phyloP scores from a whole-genome alignment of 30 jellyfish, hydroid and myxozoan species.

The Hydractinia symbiolongicarpus region DNA sequence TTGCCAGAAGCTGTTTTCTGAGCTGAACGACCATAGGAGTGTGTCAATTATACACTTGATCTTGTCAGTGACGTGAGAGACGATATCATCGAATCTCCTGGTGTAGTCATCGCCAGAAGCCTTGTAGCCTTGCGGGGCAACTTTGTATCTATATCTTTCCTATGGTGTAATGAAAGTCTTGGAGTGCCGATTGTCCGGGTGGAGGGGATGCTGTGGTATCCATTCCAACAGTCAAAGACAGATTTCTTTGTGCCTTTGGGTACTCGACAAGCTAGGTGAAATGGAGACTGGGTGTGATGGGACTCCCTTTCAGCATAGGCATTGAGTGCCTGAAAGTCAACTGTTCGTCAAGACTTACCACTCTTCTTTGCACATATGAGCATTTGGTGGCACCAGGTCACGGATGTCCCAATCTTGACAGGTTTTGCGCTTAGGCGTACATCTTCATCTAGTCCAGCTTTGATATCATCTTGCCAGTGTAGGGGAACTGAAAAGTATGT shows the following conservation, averaged over 20 bases:
- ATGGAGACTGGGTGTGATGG: slow-evolving; percentile 53
- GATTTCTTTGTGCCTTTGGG: slow-evolving; percentile 14
- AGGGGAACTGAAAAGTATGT: neutral
- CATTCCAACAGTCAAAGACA: slow-evolving; percentile 18
- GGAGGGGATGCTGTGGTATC: slow-evolving; percentile 26
- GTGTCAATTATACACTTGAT: slow-evolving; percentile 41
- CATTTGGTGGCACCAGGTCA: slow-evolving; percentile 16
- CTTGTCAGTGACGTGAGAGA: neutral
- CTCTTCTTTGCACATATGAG: slow-evolving; percentile 21
- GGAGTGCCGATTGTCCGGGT: no score
- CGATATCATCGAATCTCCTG: slow-evolving; percentile 36
- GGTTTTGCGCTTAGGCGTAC: neutral
- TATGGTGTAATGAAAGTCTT: slow-evolving; percentile 41
- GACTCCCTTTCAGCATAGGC: slow-evolving; percentile 27
- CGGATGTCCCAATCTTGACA: no score
- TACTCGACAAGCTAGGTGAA: slow-evolving; percentile 29
- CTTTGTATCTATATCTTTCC: slow-evolving; percentile 46
- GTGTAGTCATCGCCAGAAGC: slow-evolving; percentile 59
- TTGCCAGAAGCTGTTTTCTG: slow-evolving; percentile 39
- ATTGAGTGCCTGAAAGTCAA: slow-evolving; percentile 33
- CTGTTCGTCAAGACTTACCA: slow-evolving; percentile 25
- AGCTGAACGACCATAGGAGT: slow-evolving; percentile 27
- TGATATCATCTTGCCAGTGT: neutral
- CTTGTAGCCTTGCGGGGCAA: slow-evolving; percentile 49
- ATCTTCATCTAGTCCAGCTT: neutral